These are phyloP conservation scores for Agrochola circellaris DNA, from an alignment of 2,888 invertebrate genomes.

Conservation along the genomic window DNA sequence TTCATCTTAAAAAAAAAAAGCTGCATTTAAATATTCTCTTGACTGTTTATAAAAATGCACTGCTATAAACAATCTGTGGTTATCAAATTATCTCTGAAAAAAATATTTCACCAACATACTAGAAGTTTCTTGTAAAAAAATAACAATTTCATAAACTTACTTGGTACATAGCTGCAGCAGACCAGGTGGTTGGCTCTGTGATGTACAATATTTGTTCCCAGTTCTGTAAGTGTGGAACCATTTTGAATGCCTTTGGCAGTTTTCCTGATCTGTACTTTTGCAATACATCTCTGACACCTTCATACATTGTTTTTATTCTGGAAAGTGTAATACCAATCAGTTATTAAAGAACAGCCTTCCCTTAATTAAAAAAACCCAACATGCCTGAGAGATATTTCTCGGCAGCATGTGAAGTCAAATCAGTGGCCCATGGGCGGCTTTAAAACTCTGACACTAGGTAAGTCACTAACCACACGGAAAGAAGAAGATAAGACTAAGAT, in stretches of 20 bases:
- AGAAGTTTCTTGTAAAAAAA: background rate
- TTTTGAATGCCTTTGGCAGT: conserved; percentile 99
- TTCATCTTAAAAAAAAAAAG: too few relatives aligned
- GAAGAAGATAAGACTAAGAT: too few relatives aligned
- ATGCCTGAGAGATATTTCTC: too few relatives aligned
- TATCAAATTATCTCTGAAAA: background rate
- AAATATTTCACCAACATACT: background rate
- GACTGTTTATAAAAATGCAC: background rate
- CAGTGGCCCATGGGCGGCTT: too few relatives aligned
- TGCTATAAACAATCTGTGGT: background rate
- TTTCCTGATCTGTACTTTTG: conserved; percentile 98
- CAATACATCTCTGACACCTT: conserved; percentile 96
- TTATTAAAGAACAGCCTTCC: background rate
- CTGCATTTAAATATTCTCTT: background rate
- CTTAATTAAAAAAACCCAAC: background rate
- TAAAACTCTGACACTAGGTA: too few relatives aligned
- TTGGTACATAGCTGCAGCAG: conserved; percentile 99
- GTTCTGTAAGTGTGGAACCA: conserved; percentile 97
- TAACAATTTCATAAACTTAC: conserved; percentile 69
- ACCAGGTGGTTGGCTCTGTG: conserved; percentile 98
- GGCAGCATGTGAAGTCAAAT: too few relatives aligned
- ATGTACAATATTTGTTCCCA: conserved; percentile 98
- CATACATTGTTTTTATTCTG: conserved; percentile 96
- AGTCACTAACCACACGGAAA: too few relatives aligned
- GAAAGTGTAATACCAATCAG: conserved; percentile 55